A percentile compares a stretch with the other conserved stretches of the same genome.
phyloP scores from a whole-genome alignment of 1,140 invertebrate genomes.

The Meloidogyne floridensis region DNA sequence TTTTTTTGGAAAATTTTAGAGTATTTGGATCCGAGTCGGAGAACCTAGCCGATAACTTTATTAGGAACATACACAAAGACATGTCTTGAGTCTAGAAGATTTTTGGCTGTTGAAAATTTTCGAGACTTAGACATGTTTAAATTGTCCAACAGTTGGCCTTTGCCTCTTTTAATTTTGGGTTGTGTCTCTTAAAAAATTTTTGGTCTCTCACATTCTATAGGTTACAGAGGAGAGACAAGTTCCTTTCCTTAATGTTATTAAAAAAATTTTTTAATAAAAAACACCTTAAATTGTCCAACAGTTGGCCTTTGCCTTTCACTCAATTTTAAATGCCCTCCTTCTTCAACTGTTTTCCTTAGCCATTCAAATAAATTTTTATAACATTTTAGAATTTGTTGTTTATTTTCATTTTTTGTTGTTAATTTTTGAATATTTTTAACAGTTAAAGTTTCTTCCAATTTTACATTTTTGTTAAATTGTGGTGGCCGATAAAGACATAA shows the following conservation, averaged over 20 bases:
- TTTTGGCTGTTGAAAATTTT: too few species aligned
- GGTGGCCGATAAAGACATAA: conserved; percentile 67
- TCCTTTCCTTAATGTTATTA: too few species aligned
- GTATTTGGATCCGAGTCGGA: too few species aligned
- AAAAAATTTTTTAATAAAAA: not conserved
- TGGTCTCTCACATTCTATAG: too few species aligned
- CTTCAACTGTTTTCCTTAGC: not conserved
- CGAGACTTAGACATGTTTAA: not conserved
- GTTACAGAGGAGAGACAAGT: too few species aligned
- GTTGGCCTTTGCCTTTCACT: conserved; percentile 8
- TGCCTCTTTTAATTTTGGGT: not conserved
- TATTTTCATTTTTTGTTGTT: not conserved
- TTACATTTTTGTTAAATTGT: not conserved
- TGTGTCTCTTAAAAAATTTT: too few species aligned
- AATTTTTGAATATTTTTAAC: not conserved
- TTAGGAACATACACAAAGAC: too few species aligned
- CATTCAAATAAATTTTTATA: not conserved
- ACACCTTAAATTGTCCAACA: conserved; percentile 2
- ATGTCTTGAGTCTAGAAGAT: too few species aligned
- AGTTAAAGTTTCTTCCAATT: not conserved
- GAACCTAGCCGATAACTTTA: too few species aligned
- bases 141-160: conserved; percentile 20
- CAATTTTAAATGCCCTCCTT: not conserved
- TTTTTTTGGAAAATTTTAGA: too few species aligned
- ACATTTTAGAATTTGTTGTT: not conserved